A percentile compares a stretch with the other conserved stretches of the same genome.
Conservation (phyloP, 2,113 vertebrate species). For the Etia nguti region DNA sequence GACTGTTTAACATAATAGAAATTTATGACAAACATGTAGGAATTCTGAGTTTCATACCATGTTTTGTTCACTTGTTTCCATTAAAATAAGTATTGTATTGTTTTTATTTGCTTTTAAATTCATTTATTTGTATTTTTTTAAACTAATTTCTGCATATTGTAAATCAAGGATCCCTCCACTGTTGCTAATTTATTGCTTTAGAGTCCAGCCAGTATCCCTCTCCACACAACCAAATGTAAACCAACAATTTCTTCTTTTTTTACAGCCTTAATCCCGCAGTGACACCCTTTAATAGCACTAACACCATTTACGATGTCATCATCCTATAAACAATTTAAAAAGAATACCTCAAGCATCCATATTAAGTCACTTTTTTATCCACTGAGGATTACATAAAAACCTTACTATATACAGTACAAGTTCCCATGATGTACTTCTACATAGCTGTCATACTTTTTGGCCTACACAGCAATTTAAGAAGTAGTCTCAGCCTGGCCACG, state of each 20-base stretch:
- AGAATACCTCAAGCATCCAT: background rate
- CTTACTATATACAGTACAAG: background rate
- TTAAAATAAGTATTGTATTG: background rate
- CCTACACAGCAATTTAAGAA: background rate
- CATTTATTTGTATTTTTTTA: background rate
- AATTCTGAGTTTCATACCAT: background rate
- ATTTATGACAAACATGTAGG: background rate
- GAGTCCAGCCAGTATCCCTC: background rate
- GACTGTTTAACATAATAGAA: background rate
- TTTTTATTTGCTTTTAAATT: background rate
- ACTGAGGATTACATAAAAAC: background rate
- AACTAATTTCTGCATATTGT: background rate
- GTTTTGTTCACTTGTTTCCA: background rate
- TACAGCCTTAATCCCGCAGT: background rate
- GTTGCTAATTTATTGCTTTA: background rate
- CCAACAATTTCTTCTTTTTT: background rate
- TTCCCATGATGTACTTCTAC: background rate
- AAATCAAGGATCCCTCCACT: background rate
- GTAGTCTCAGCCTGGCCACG: background rate
- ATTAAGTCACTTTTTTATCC: background rate
- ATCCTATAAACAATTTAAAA: background rate
- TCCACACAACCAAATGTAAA: background rate
- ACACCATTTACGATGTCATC: background rate
- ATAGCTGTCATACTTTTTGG: background rate
- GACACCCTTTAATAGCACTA: background rate